phyloP scores from a whole-genome alignment of 35 echinoderm and acorn worm species.

The Lytechinus variegatus region DNA sequence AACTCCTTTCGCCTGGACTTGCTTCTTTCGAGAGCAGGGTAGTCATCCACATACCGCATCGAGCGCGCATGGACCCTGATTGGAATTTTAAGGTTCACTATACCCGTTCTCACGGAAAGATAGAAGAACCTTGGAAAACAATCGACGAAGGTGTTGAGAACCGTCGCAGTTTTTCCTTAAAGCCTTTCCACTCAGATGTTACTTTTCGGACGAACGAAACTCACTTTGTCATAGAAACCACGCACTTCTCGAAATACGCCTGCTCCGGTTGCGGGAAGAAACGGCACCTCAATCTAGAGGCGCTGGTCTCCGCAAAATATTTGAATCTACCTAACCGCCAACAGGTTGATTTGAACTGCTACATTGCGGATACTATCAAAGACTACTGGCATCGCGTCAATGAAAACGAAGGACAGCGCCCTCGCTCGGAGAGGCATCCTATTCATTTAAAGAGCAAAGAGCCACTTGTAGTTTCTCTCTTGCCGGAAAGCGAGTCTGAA shows the following conservation, averaged over 20 bases:
- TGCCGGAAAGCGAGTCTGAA: background rate
- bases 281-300: constrained; percentile 44
- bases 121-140: background rate
- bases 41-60: constrained; percentile 41
- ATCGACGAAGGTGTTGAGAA: background rate
- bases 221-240: constrained; percentile 34
- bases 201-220: constrained; percentile 22
- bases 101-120: background rate
- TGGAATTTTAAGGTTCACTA: constrained; percentile 55
- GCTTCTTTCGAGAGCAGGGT: background rate
- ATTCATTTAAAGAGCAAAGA: constrained; percentile 31
- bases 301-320: constrained; percentile 44
- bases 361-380: constrained; percentile 62
- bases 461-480: background rate
- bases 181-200: background rate
- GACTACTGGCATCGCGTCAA: constrained; percentile 19
- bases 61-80: constrained; percentile 39
- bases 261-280: constrained; percentile 60
- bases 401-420: constrained; percentile 15
- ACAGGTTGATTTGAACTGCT: constrained; percentile 53
- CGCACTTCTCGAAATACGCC: constrained; percentile 61
- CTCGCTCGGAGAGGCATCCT: constrained; percentile 12
- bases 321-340: background rate
- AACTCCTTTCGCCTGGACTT: constrained; percentile 50
- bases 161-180: background rate